These are phyloP conservation scores for Paraplagusia blochii DNA, from an alignment of 2,113 vertebrate species.

Conservation along the genomic window DNA sequence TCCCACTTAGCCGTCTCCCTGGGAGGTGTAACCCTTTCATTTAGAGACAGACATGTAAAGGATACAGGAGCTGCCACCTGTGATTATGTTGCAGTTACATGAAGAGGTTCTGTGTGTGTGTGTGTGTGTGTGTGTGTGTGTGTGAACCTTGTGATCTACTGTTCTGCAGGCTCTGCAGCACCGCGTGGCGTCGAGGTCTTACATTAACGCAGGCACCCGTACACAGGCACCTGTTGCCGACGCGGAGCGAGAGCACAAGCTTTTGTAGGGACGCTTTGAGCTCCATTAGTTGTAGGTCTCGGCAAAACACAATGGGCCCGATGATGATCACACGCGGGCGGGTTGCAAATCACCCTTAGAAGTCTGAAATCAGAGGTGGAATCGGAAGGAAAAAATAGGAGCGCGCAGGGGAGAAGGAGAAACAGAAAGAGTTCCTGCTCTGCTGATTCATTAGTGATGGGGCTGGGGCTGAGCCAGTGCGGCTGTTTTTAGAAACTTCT, in stretches of 20 bases:
- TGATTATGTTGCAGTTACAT: slow-evolving; percentile 64
- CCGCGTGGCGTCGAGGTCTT: slow-evolving; percentile 10
- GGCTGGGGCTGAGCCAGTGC: slow-evolving; percentile 58
- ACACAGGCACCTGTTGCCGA: slow-evolving; percentile 57
- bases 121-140: slow-evolving; percentile 48
- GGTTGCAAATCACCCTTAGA: slow-evolving; percentile 53
- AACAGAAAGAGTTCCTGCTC: slow-evolving; percentile 50
- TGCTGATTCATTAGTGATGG: slow-evolving; percentile 74
- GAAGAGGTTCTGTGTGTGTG: slow-evolving; percentile 37
- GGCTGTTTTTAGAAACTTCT: slow-evolving; percentile 73
- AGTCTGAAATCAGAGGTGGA: slow-evolving; percentile 64
- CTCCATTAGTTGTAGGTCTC: slow-evolving; percentile 54
- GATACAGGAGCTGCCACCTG: slow-evolving; percentile 65
- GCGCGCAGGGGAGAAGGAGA: slow-evolving; percentile 12
- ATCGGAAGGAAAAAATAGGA: slow-evolving; percentile 27
- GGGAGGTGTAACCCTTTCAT: slow-evolving; percentile 59
- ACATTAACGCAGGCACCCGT: slow-evolving; percentile 38
- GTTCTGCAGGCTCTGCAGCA: slow-evolving; percentile 40
- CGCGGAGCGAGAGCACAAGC: slow-evolving; percentile 39
- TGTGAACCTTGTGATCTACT: slow-evolving; percentile 62
- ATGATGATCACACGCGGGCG: slow-evolving; percentile 65
- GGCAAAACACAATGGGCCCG: slow-evolving; percentile 59
- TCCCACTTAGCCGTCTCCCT: slow-evolving; percentile 54
- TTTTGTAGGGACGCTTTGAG: slow-evolving; percentile 44
- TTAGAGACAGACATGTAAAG: slow-evolving; percentile 58